These are phyloP conservation scores for Porites cylindrica DNA, from an alignment of 92 coral and sea anemone genomes.

Conservation along the genomic window DNA sequence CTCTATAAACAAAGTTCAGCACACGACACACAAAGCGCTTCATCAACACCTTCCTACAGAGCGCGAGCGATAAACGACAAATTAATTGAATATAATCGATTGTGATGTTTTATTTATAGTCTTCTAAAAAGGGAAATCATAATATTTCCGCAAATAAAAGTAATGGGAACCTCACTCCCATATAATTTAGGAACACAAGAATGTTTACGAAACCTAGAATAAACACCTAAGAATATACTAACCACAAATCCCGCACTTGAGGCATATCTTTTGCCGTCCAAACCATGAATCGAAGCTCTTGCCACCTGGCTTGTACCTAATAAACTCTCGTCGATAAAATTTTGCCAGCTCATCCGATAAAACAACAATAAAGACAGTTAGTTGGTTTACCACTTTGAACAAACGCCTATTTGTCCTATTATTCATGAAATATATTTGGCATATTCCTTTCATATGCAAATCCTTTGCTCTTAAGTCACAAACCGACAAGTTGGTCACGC, in stretches of 20 bases:
- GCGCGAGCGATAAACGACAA: no score
- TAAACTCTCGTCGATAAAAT: conserved; percentile 93
- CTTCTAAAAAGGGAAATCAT: not conserved
- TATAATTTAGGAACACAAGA: not conserved
- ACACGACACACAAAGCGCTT: not conserved
- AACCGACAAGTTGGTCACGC: conserved; percentile 5
- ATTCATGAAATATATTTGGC: conserved; percentile 1
- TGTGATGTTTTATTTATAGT: no score
- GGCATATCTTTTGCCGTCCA: conserved; percentile 89
- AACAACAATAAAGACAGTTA: not conserved
- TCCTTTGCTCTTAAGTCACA: not conserved
- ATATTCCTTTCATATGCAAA: conserved; percentile 6
- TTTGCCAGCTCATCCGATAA: conserved; percentile 97
- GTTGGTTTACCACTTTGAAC: not conserved
- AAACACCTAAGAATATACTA: conserved; percentile 19
- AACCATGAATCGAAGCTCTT: conserved; percentile 94
- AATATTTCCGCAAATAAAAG: not conserved
- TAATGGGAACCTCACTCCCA: not conserved
- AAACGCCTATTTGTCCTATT: not conserved
- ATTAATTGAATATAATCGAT: not conserved
- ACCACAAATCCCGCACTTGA: conserved; percentile 97
- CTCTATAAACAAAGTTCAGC: not conserved
- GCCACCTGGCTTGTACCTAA: conserved; percentile 98
- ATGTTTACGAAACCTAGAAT: not conserved
- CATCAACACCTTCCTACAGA: not conserved